Conservation (phyloP, 2,113 vertebrate species). For the Grantiella picta region DNA sequence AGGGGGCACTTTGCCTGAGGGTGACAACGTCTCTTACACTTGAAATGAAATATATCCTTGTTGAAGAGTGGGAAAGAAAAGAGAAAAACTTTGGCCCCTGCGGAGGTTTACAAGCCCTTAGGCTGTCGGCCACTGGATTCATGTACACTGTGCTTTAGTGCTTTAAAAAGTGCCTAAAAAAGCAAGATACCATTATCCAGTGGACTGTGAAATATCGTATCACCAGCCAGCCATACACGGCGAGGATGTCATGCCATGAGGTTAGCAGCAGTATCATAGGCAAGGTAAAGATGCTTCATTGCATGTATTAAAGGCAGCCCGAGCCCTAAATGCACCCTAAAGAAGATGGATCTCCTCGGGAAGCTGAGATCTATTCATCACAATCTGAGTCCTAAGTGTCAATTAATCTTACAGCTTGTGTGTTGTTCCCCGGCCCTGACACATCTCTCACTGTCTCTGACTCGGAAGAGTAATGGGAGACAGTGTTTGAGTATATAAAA, state of each 20-base stretch:
- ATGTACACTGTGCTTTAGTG: not conserved
- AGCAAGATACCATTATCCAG: not conserved
- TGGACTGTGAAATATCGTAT: constrained; percentile 30
- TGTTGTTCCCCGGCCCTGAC: constrained; percentile 26
- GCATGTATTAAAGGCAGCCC: constrained; percentile 57
- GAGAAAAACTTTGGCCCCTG: constrained; percentile 35
- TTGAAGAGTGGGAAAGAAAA: not conserved
- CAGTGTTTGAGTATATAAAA: constrained; percentile 63
- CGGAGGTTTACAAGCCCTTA: constrained; percentile 19
- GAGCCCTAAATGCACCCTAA: constrained; percentile 39
- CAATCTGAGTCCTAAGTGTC: constrained; percentile 33
- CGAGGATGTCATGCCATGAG: constrained; percentile 10
- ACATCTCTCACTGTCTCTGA: constrained; percentile 31
- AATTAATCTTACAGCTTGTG: constrained; percentile 18
- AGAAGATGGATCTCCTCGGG: constrained; percentile 23
- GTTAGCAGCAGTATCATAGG: constrained; percentile 23
- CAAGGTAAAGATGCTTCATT: constrained; percentile 58
- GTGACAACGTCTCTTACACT: constrained; percentile 36
- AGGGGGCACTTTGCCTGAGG: constrained; percentile 48
- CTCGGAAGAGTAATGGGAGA: constrained; percentile 16
- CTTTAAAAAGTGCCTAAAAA: constrained; percentile 35
- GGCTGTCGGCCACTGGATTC: constrained; percentile 30
- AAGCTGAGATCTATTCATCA: constrained; percentile 24
- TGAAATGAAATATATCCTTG: not conserved
- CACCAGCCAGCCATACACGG: constrained; percentile 14